These are phyloP conservation scores for Graphium colonna DNA, from an alignment of 2,888 invertebrate genomes.

Conservation along the genomic window DNA sequence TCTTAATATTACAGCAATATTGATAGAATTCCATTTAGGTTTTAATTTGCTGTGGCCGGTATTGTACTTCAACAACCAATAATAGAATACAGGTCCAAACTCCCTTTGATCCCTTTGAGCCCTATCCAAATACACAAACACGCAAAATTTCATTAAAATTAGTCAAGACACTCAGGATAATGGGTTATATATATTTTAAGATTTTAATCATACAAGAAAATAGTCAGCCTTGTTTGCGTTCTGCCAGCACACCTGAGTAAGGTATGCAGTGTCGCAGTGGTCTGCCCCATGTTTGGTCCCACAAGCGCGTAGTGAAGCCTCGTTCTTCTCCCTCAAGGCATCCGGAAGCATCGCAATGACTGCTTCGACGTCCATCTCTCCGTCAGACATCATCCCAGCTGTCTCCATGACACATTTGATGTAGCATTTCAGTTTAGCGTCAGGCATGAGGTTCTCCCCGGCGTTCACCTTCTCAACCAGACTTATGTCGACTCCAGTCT, in stretches of 20 bases:
- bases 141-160: too few species aligned
- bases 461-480: constrained; percentile 53
- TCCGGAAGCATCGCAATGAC: constrained; percentile 59
- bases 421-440: constrained; percentile 62
- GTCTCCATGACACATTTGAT: constrained; percentile 71
- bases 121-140: too few species aligned
- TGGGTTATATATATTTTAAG: too few species aligned
- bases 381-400: constrained; percentile 63
- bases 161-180: too few species aligned
- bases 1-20: too few species aligned
- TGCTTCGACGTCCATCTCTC: constrained; percentile 59
- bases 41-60: too few species aligned
- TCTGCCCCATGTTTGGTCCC: constrained; percentile 58
- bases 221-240: constrained; percentile 51
- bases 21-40: too few species aligned
- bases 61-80: too few species aligned
- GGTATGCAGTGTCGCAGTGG: constrained; percentile 64
- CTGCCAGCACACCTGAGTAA: constrained; percentile 70
- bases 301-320: constrained; percentile 44
- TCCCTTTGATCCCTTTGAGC: too few species aligned
- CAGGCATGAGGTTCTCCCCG: constrained; percentile 57
- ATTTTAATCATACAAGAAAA: constrained; percentile 62
- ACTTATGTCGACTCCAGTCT: constrained; percentile 53
- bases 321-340: constrained; percentile 44
- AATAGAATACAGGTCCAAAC: too few species aligned